Conservation (phyloP, 2,888 invertebrate species). For the Trichogramma evanescens region DNA sequence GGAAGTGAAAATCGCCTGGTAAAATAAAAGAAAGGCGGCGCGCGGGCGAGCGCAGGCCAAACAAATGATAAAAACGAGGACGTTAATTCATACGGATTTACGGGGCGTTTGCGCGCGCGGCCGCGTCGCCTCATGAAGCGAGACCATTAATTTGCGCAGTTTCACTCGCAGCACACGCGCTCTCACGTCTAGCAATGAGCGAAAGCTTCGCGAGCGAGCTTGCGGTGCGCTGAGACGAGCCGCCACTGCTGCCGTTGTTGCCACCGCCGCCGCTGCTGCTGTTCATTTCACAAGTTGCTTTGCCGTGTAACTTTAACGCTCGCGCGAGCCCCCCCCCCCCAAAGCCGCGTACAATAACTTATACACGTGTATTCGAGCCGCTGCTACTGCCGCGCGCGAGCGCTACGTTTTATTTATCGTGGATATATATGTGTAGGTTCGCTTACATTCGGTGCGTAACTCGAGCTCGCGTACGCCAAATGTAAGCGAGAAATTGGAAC, state of each 20-base stretch:
- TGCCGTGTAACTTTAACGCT: background rate
- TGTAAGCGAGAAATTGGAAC: too few species aligned
- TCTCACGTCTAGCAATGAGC: background rate
- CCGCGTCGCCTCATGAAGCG: conserved; percentile 7
- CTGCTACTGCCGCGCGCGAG: too few species aligned
- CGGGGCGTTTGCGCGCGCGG: background rate
- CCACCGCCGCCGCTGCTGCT: background rate
- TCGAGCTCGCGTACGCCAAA: too few species aligned
- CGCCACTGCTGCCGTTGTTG: background rate
- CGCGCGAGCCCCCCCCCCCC: background rate
- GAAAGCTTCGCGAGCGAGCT: background rate
- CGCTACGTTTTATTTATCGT: too few species aligned
- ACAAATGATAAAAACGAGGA: conserved; percentile 33
- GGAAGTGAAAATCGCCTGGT: too few species aligned
- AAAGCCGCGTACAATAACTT: too few species aligned
- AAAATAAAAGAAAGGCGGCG: conserved; percentile 25
- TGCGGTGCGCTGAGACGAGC: background rate
- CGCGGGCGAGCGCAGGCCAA: conserved; percentile 18
- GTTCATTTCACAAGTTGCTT: background rate
- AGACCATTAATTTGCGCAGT: conserved; percentile 9
- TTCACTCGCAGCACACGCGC: background rate
- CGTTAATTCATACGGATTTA: too few species aligned
- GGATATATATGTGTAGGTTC: too few species aligned
- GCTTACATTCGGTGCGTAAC: too few species aligned
- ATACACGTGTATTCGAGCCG: too few species aligned